phyloP scores from a whole-genome alignment of 1,140 invertebrate species.

The Drosophila sturtevanti region DNA sequence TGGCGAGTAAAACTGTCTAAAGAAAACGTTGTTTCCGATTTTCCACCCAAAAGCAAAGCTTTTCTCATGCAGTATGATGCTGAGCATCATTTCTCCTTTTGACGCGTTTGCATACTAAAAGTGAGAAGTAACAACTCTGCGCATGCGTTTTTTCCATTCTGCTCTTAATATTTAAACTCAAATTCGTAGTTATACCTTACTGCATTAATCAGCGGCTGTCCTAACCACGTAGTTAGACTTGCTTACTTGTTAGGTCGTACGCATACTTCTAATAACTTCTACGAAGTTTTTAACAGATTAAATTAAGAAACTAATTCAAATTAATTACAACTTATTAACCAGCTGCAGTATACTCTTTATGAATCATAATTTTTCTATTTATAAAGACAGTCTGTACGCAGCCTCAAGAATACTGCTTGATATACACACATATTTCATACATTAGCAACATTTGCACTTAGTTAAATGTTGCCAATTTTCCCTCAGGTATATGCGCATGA shows the following conservation, averaged over 20 bases:
- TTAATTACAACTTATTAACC: too few relatives aligned
- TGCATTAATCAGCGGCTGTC: background rate
- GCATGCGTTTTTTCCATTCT: slow-evolving; percentile 45
- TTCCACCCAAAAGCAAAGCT: background rate
- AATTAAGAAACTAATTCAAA: too few relatives aligned
- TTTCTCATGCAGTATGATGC: slow-evolving; percentile 28
- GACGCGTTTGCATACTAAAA: slow-evolving; percentile 7
- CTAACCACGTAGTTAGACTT: background rate
- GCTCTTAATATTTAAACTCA: slow-evolving; percentile 40
- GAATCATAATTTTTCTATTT: too few relatives aligned
- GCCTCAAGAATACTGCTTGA: background rate
- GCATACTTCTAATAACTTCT: too few relatives aligned
- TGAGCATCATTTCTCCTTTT: slow-evolving; percentile 19
- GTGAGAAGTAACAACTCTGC: slow-evolving; percentile 23
- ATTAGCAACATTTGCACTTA: background rate
- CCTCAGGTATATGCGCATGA: slow-evolving; percentile 51
- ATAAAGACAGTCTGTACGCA: background rate
- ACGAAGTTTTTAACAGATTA: too few relatives aligned
- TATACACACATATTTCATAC: background rate
- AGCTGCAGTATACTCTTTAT: too few relatives aligned
- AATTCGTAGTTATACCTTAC: slow-evolving; percentile 16
- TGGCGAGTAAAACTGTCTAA: background rate
- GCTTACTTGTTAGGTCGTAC: slow-evolving; percentile 26
- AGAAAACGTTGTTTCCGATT: background rate
- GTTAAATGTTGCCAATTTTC: slow-evolving; percentile 29